phyloP scores from a whole-genome alignment of 2,113 vertebrate species.

The Syngnathoides biaculeatus region DNA sequence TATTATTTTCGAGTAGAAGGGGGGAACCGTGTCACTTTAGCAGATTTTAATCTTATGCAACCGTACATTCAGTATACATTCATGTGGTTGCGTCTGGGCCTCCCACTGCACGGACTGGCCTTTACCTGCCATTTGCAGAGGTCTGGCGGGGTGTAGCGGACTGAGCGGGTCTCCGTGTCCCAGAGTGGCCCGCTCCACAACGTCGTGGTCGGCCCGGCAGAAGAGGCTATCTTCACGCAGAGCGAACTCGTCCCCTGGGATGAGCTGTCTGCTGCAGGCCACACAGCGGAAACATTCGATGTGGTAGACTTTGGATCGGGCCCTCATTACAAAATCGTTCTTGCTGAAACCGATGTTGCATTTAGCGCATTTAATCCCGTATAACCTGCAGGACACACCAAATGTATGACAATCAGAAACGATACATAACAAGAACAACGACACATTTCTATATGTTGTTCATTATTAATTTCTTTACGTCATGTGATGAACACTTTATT shows the following conservation, averaged over 20 bases:
- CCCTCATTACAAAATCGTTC: constrained; percentile 98
- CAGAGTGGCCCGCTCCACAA: constrained; percentile 89
- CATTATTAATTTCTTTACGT: neutral
- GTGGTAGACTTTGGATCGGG: constrained; percentile 96
- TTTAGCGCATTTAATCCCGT: constrained; percentile 97
- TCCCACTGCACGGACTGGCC: neutral
- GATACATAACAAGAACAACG: neutral
- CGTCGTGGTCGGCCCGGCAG: constrained; percentile 94
- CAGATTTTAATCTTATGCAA: no score
- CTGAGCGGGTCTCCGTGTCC: constrained; percentile 88
- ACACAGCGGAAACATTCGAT: constrained; percentile 99
- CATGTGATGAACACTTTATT: neutral
- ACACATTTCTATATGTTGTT: neutral
- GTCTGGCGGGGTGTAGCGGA: constrained; percentile 87
- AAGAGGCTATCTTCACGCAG: constrained; percentile 94
- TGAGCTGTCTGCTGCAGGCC: constrained; percentile 96
- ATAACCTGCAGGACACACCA: constrained; percentile 77
- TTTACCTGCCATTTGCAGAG: constrained; percentile 98
- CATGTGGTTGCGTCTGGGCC: no score
- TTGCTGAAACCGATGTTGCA: constrained; percentile 99
- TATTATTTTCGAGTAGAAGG: no score
- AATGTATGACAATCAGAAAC: neutral
- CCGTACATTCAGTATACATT: no score
- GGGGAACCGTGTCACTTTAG: no score
- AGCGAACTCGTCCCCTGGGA: constrained; percentile 96